These are phyloP conservation scores for Paguma larvata DNA, from an alignment of 2,797 vertebrate genomes.

Conservation along the genomic window DNA sequence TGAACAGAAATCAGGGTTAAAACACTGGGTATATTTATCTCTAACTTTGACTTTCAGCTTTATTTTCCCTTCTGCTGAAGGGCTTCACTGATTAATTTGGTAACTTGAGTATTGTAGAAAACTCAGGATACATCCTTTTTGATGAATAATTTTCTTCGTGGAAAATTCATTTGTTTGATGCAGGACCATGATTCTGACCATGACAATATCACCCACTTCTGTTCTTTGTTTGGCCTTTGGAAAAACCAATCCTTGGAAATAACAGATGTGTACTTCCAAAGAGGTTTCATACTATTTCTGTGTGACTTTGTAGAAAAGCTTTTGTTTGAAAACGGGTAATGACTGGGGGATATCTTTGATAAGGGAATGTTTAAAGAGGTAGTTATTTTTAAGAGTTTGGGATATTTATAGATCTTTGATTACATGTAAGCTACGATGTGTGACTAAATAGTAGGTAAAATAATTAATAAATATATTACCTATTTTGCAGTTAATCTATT, in stretches of 20 bases:
- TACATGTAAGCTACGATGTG: background rate
- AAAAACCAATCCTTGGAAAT: conserved; percentile 64
- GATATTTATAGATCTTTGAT: conserved; percentile 18
- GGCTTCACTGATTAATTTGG: conserved; percentile 36
- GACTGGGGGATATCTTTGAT: background rate
- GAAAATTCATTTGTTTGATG: conserved; percentile 74
- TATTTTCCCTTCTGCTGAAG: background rate
- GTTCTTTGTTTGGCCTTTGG: conserved; percentile 47
- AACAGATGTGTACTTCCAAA: background rate
- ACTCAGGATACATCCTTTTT: conserved; percentile 21
- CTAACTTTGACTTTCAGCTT: conserved; percentile 35
- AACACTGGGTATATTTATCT: background rate
- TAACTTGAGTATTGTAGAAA: conserved; percentile 17
- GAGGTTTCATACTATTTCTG: conserved; percentile 49
- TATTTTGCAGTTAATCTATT: background rate
- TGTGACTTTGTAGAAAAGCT: conserved; percentile 20
- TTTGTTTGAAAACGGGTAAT: background rate
- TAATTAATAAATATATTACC: background rate
- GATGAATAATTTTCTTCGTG: conserved; percentile 67
- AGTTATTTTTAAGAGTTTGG: conserved; percentile 8
- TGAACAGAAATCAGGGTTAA: background rate
- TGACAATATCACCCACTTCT: background rate
- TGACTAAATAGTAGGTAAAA: background rate
- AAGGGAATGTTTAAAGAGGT: conserved; percentile 1
- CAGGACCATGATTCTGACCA: conserved; percentile 28